Conservation (phyloP, 2,888 invertebrate species). For the Dascillus cervinus region DNA sequence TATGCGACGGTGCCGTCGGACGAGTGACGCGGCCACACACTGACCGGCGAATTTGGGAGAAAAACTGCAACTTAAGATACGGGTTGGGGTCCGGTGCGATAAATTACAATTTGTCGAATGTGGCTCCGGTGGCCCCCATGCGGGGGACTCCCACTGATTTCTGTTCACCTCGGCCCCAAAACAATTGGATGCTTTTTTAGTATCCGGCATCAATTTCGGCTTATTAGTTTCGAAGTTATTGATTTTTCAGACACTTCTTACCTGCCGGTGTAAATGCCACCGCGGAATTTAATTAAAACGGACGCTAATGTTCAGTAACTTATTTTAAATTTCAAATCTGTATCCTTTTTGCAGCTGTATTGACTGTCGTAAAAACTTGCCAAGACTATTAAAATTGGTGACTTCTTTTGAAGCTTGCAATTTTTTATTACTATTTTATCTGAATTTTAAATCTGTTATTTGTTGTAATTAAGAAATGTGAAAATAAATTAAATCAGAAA, state of each 20-base stretch:
- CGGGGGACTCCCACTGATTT: conserved; percentile 32
- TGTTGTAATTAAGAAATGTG: too few relatives aligned
- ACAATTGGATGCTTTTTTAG: conserved; percentile 34
- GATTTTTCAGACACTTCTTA: conserved; percentile 5
- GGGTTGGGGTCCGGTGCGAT: conserved; percentile 30
- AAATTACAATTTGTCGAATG: conserved; percentile 45
- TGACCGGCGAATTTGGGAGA: conserved; percentile 35
- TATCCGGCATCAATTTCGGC: conserved; percentile 29
- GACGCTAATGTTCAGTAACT: too few relatives aligned
- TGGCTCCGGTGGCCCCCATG: conserved; percentile 36
- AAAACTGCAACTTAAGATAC: conserved; percentile 31
- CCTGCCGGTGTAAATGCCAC: too few relatives aligned
- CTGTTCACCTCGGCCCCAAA: conserved; percentile 32
- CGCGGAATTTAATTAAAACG: too few relatives aligned
- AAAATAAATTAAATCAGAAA: too few relatives aligned
- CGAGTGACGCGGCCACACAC: conserved; percentile 36
- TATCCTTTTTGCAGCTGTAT: too few relatives aligned
- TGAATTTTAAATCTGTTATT: too few relatives aligned
- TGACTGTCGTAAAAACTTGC: too few relatives aligned
- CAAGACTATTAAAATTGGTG: too few relatives aligned
- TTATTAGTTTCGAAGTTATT: conserved; percentile 22
- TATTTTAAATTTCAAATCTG: too few relatives aligned
- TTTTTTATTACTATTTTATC: too few relatives aligned
- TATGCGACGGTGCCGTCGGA: conserved; percentile 6
- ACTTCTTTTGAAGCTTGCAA: too few relatives aligned